A percentile compares a stretch with the other conserved stretches of the same genome.
phyloP scores from a whole-genome alignment of 2,797 vertebrate genomes.

The Microhierax caerulescens region DNA sequence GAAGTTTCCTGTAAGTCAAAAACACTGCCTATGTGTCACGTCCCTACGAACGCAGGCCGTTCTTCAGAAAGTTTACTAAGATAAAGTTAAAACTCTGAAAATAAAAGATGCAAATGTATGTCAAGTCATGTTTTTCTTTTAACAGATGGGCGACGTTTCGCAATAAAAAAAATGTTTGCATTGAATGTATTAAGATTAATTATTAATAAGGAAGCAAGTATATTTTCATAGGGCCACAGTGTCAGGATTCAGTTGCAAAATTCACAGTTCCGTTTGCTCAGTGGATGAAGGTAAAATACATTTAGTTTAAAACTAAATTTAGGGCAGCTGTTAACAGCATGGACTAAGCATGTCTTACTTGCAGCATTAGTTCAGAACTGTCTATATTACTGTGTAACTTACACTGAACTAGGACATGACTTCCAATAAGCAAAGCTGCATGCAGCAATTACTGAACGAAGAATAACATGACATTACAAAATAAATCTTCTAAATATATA shows the following conservation, averaged over 20 bases:
- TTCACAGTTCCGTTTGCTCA: conserved; percentile 61
- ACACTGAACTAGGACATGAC: background rate
- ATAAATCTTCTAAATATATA: background rate
- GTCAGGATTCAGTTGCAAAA: conserved; percentile 62
- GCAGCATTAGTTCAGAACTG: background rate
- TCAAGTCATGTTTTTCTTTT: conserved; percentile 63
- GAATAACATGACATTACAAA: background rate
- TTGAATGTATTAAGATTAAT: conserved; percentile 73
- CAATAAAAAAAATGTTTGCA: conserved; percentile 63
- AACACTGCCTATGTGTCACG: background rate
- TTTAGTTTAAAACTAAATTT: conserved; percentile 52
- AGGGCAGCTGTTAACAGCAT: conserved; percentile 53
- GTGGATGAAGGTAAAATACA: conserved; percentile 33
- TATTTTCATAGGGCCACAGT: conserved; percentile 55
- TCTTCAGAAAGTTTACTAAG: conserved; percentile 49
- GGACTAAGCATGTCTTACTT: background rate
- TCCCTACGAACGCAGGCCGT: background rate
- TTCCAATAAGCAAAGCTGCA: background rate
- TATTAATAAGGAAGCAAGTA: conserved; percentile 77
- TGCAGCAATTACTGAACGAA: background rate
- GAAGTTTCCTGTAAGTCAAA: background rate
- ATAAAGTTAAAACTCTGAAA: conserved; percentile 63
- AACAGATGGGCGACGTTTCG: conserved; percentile 72
- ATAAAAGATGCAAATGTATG: conserved; percentile 21
- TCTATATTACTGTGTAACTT: background rate